Evolutionary conservation across 92 coral and sea anemone species (phyloP), one percentile per base, ranked within the genome.

Genomic region (Phenganax subtilis): DNA sequence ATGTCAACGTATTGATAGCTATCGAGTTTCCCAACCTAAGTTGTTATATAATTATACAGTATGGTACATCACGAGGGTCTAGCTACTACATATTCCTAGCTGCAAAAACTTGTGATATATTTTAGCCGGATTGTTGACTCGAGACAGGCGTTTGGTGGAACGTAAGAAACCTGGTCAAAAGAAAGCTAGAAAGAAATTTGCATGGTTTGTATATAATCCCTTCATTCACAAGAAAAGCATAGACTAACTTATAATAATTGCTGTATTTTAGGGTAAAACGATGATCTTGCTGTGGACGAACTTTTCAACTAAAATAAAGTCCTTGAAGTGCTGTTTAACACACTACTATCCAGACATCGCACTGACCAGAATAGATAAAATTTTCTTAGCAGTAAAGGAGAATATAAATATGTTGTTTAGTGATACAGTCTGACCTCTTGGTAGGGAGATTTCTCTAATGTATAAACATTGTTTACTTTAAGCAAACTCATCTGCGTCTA

Each of bases 141-240:
- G 97, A 71, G 98, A 94, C 82, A 84, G 90, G 8, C 89, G 98
- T 71, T 84, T 91, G 52, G 96, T 85, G 47, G 98, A 94, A 74
- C 76, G 98, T 63, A 94, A 94, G 71, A 94, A 94, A 55, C 97
- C 97, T 7, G 98, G 98, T 0, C 98, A 94, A 84, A 94, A 91
- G 88, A 94, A 92, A 90, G 98, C 98, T 3, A 92, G 98, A 70
- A 94, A 91, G 87, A 94, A 94, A 87, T 94, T 94, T 87, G 96
- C 98, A 55, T 94, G 98, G 98, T 94, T 64, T 65, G 83, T 79
- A 55, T 51, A 57, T n/a, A 20, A 15, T 6, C 63, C 55, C 12
- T 3, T 20, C 5, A 5, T 37, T 1, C 47, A 37, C 5, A 5
- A 5, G 2, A 37, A 1, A 37, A 2, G 5, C 5, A 37, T 37